Percentiles rank a stretch among this genome's conserved stretches.
Conservation (phyloP, 2,113 vertebrate genomes). For the Chionodraco myersi region DNA sequence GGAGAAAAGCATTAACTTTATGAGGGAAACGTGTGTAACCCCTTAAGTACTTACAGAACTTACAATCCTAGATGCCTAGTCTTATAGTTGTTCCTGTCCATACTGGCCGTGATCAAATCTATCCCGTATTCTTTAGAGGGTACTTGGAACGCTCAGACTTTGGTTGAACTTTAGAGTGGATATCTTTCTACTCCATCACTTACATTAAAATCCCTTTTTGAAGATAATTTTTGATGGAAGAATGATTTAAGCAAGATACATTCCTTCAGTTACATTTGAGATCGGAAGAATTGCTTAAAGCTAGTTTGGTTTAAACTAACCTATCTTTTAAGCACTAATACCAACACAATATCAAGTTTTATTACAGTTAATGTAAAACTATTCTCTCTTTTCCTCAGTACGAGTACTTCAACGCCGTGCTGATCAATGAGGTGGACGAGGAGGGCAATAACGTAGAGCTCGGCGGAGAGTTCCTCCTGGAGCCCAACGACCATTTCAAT, state of each 20-base stretch:
- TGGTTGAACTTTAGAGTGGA: background rate
- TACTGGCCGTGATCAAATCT: background rate
- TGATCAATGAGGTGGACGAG: conserved; percentile 95
- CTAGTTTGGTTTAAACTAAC: background rate
- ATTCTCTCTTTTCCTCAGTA: conserved; percentile 82
- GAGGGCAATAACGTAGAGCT: conserved; percentile 93
- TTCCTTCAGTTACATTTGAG: too few relatives aligned
- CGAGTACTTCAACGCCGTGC: conserved; percentile 97
- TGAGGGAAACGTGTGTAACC: background rate
- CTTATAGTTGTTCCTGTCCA: background rate
- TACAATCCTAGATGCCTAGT: too few relatives aligned
- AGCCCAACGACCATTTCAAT: conserved; percentile 97
- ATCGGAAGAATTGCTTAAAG: background rate
- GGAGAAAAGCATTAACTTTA: background rate
- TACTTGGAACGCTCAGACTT: background rate
- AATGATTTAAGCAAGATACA: background rate
- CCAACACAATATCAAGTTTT: background rate
- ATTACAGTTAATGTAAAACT: background rate
- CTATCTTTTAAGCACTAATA: background rate
- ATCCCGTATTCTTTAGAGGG: background rate
- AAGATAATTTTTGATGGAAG: background rate
- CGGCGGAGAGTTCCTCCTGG: conserved; percentile 94
- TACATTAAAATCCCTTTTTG: background rate
- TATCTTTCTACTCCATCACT: background rate
- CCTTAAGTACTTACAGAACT: background rate